Evolutionary conservation across 2,888 invertebrate species (phyloP).

Genomic region (Agonopterix arenella): DNA sequence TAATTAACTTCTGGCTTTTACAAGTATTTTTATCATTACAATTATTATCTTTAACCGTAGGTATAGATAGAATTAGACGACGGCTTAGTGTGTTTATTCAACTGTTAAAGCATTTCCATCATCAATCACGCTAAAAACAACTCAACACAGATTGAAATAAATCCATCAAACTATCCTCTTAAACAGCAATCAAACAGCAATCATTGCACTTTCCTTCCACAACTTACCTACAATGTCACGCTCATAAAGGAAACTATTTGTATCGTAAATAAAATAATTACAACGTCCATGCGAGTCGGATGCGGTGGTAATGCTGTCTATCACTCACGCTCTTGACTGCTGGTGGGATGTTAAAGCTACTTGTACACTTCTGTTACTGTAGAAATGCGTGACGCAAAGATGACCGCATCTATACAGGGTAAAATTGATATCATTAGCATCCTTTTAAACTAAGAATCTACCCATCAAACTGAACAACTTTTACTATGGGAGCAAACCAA

Average conservation of each 20-base stretch:
- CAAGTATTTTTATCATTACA: no score
- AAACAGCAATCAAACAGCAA: conserved; percentile 13
- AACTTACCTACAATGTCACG: conserved; percentile 30
- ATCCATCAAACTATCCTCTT: neutral
- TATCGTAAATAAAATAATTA: conserved; percentile 68
- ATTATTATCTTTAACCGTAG: no score
- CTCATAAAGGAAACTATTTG: conserved; percentile 54
- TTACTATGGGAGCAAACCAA: no score
- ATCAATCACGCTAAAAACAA: neutral
- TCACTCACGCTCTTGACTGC: conserved; percentile 33
- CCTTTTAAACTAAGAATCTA: no score
- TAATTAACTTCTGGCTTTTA: no score
- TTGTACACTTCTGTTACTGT: no score
- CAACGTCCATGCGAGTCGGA: conserved; percentile 37
- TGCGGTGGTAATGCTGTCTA: conserved; percentile 36
- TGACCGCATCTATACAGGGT: no score
- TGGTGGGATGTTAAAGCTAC: neutral
- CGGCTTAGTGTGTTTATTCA: no score
- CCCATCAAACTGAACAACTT: no score
- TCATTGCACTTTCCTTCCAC: conserved; percentile 14
- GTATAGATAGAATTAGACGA: no score
- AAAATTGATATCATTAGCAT: no score
- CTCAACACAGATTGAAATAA: neutral
- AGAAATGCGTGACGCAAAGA: no score
- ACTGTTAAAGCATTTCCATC: neutral